These are phyloP conservation scores for Neodon shergylaensis DNA, from an alignment of 2,113 vertebrate genomes.

Conservation along the genomic window DNA sequence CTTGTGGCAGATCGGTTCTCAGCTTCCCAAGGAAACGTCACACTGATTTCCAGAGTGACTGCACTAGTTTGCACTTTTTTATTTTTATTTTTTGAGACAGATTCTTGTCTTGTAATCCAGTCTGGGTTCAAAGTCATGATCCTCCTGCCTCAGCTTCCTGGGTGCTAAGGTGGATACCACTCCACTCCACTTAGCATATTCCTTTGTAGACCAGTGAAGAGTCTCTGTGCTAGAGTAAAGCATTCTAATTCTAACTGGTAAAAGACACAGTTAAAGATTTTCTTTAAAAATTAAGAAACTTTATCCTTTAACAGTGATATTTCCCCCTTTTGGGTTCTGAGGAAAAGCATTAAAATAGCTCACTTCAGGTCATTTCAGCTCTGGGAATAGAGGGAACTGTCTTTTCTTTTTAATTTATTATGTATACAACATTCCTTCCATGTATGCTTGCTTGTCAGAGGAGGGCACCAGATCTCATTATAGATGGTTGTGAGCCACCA, in stretches of 20 bases:
- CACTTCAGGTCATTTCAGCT: background rate
- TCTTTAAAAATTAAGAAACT: conserved; percentile 9
- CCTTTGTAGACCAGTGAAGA: background rate
- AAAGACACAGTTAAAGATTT: background rate
- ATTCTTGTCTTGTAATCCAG: background rate
- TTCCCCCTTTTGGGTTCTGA: background rate
- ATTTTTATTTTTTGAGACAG: background rate
- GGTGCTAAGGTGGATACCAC: background rate
- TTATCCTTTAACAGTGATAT: background rate
- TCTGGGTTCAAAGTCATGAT: background rate
- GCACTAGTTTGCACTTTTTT: background rate
- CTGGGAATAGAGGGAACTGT: background rate
- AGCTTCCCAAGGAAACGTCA: background rate
- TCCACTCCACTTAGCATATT: background rate
- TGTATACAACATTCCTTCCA: too few species aligned
- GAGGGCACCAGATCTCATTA: too few species aligned
- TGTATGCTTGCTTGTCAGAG: too few species aligned
- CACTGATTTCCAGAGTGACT: background rate
- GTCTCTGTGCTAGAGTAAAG: background rate
- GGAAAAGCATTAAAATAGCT: background rate
- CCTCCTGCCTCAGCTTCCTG: background rate
- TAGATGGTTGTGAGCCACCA: too few species aligned
- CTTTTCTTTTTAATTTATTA: too few species aligned
- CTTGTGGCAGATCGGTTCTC: background rate
- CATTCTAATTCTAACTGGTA: background rate